Percentiles rank a stretch among this genome's conserved stretches.
Evolutionary conservation across 2,113 vertebrate species (phyloP).

Genomic region (Festucalex cinctus): DNA sequence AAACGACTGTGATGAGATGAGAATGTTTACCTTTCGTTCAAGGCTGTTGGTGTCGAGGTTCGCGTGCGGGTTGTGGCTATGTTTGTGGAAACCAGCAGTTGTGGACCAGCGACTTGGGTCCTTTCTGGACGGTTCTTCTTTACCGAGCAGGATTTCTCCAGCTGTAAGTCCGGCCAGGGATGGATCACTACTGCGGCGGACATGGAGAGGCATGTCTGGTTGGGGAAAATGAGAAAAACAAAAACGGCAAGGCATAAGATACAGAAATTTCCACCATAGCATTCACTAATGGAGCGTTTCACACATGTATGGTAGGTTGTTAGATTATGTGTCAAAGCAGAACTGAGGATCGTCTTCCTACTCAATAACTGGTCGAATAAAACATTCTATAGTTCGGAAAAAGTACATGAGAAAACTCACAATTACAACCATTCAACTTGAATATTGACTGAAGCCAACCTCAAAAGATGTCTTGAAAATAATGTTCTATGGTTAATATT

Average conservation of each 20-base stretch:
- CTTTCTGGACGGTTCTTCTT: conserved; percentile 89
- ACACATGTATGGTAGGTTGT: background rate
- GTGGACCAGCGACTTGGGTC: conserved; percentile 92
- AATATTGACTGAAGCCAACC: conserved; percentile 1
- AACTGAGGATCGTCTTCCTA: conserved; percentile 27
- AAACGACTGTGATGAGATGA: background rate
- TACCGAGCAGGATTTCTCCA: conserved; percentile 73
- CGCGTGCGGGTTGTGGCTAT: conserved; percentile 56
- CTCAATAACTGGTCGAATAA: conserved; percentile 28
- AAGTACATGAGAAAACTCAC: conserved; percentile 24
- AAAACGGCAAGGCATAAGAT: background rate
- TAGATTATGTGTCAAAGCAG: conserved; percentile 4
- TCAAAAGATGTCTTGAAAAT: too few relatives aligned
- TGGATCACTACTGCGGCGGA: conserved; percentile 95
- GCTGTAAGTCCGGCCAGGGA: conserved; percentile 77
- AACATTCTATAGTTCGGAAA: conserved; percentile 18
- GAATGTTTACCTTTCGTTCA: conserved; percentile 82
- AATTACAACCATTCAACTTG: conserved; percentile 9
- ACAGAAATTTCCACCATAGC: background rate
- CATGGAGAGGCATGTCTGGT: conserved; percentile 92
- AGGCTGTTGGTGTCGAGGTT: conserved; percentile 68
- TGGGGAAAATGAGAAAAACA: background rate
- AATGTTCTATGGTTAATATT: too few relatives aligned
- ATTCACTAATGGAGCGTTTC: background rate
- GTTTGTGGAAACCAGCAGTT: conserved; percentile 84